Evolutionary conservation across 2,797 vertebrate species (phyloP), one percentile per base, ranked within the genome.

Genomic region (Scarus forsteni): DNA sequence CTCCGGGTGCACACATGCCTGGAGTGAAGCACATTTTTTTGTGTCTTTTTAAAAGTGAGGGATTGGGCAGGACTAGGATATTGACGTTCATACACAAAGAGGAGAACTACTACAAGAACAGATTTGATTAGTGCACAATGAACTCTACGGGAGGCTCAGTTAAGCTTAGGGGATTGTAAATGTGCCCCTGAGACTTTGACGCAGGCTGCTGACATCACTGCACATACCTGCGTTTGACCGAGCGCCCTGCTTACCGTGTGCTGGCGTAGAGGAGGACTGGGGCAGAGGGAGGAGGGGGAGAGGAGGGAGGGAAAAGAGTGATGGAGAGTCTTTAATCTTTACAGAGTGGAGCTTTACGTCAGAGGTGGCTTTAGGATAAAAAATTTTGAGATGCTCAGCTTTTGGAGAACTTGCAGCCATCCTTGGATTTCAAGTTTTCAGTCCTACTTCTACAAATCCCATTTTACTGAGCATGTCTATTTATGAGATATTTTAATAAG

Each of bases 141-240:
- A 85, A 84, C 83, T 85, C 57, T 1, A 81, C 78, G 72, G 70
- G 81, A 73, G 85, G 81, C 77, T 88, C 77, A 76, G 79, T 75
- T 84, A 40, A 40, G 74, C 72, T 85, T 84, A 88, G 84, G 82
- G 72, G 91, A 88, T 84, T 84, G 76, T 75, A 87, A 89, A 80
- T 60, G 79, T 74, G 75, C 78, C 73, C 73, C 80, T 63, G 77
- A 91, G 90, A 89, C 86, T 86, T 80, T 95, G 93, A 95, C 92
- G 93, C 88, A 93, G 70, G 87, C 75, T 90, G 81, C 90, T 93
- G 92, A 94, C 92, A 92, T 94, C 93, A 94, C 63, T 66, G 80
- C 74, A 77, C 74, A 70, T 86, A 77, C 82, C 82, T 85, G 78
- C 79, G 76, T 88, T 87, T 87, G 82, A 90, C 80, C 80, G 80